These are phyloP conservation scores for Zoroaster sp. DNA, from an alignment of 53 echinoderm and acorn worm species.

Conservation along the genomic window DNA sequence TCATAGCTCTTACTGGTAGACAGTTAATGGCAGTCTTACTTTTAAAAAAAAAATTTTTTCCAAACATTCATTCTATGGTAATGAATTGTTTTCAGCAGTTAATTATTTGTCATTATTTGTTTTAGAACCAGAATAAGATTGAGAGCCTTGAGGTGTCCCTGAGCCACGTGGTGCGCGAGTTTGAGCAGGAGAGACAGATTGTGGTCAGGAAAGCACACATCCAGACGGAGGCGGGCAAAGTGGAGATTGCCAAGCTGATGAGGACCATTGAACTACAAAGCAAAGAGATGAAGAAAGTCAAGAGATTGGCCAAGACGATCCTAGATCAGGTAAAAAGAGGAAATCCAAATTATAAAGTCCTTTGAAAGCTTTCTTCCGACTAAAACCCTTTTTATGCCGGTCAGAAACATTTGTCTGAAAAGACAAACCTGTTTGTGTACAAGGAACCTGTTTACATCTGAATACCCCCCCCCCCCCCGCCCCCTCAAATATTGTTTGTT, in stretches of 20 bases:
- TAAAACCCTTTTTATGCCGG: too few species aligned
- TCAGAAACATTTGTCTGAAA: too few species aligned
- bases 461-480: too few species aligned
- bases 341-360: background rate
- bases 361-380: too few species aligned
- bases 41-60: too few species aligned
- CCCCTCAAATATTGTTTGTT: too few species aligned
- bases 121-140: slow-evolving; percentile 83
- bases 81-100: too few species aligned
- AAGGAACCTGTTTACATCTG: too few species aligned
- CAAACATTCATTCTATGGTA: too few species aligned
- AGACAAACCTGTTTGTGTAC: too few species aligned
- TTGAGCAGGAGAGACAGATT: slow-evolving; percentile 90
- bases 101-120: background rate
- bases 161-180: slow-evolving; percentile 94
- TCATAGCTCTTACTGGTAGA: too few species aligned
- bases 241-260: slow-evolving; percentile 95
- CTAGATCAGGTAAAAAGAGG: slow-evolving; percentile 86
- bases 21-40: too few species aligned
- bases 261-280: slow-evolving; percentile 90
- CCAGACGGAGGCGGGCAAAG: slow-evolving; percentile 81
- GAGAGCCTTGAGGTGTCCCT: slow-evolving; percentile 81
- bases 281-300: slow-evolving; percentile 98
- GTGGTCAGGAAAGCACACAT: slow-evolving; percentile 68
- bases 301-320: slow-evolving; percentile 92